A percentile compares a stretch with the other conserved stretches of the same genome.
Conservation (phyloP, 2,888 invertebrate species). For the Lepidonotus clava region DNA sequence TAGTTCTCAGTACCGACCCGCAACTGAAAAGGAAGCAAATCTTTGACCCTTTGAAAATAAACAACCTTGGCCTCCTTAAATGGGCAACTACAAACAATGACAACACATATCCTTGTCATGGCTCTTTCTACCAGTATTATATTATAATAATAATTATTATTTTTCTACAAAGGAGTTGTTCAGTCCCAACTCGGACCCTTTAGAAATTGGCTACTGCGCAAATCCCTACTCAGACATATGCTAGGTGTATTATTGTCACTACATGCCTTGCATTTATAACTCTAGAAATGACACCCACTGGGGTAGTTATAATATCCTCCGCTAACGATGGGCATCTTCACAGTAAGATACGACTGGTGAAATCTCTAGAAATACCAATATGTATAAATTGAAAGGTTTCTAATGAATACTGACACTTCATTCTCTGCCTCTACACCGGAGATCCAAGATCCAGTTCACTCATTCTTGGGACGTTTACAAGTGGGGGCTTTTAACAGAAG, state of each 20-base stretch:
- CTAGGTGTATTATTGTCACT: background rate
- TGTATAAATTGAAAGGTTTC: background rate
- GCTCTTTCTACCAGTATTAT: too few relatives aligned
- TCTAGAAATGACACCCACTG: background rate
- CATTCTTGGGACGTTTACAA: background rate
- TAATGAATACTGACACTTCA: conserved; percentile 29
- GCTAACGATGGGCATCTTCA: too few relatives aligned
- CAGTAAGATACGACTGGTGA: too few relatives aligned
- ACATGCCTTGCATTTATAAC: conserved; percentile 32
- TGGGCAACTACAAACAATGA: conserved; percentile 22
- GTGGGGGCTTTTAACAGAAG: background rate
- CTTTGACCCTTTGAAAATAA: conserved; percentile 13
- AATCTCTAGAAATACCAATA: conserved; percentile 15
- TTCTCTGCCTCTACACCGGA: background rate
- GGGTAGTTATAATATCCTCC: too few relatives aligned
- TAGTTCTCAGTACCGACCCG: conserved; percentile 26
- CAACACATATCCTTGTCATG: background rate
- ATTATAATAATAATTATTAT: too few relatives aligned
- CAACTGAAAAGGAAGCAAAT: background rate
- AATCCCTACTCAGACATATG: background rate
- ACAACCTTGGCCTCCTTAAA: background rate
- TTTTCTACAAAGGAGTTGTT: background rate
- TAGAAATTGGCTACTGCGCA: background rate
- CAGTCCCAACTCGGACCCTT: too few relatives aligned
- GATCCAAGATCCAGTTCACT: background rate